Evolutionary conservation across 2,113 vertebrate genomes (phyloP), one percentile per base, ranked within the genome.

Genomic region (Pseudorectes ferrugineus): DNA sequence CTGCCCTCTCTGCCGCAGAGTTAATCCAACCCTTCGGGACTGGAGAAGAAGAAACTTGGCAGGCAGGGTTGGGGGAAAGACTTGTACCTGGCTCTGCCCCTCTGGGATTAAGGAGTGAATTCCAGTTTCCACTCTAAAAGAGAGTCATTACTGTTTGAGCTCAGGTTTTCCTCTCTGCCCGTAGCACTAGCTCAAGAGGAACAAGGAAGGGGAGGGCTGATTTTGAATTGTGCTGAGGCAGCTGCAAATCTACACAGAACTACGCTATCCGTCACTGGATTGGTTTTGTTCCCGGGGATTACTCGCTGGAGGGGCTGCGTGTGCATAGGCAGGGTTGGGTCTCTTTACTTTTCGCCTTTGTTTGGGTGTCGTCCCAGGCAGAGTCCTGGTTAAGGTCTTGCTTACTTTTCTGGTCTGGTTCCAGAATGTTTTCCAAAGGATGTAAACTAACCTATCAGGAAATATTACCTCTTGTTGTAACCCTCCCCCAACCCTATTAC

Each of bases 401-500:
- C 88, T 92, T 88, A 91, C 51, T 73, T 90, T 77, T 45, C 80
- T 95, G 84, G 86, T 43, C 36, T 10, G 42, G n/a, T 55, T 92
- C 89, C 85, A 92, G 78, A 86, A 73, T 29, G 1, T 87, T 90
- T 93, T 91, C 83, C 87, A 92, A 96, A 96, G 85, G 87, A 95
- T 94, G 75, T 81, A 86, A 96, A 88, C 42, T 81, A n/a, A 73
- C 85, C 92, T 90, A 88, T 85, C 63, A 91, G 94, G 95, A 97
- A 97, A 86, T 79, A 35, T 28, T 85, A 73, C 72, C n/a, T 95
- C 92, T 85, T 68, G 40, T 35, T 91, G 77, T 80, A 95, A 87
- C 79, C 61, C 82, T 95, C 89, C 80, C 49, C 89, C 89, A 95
- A 65, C 26, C 15, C 71, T 61, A 84, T 94, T 94, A 85, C 57